Base-by-base conservation (phyloP, 2,797 vertebrate species). In the Darevskia mixta region DNA sequence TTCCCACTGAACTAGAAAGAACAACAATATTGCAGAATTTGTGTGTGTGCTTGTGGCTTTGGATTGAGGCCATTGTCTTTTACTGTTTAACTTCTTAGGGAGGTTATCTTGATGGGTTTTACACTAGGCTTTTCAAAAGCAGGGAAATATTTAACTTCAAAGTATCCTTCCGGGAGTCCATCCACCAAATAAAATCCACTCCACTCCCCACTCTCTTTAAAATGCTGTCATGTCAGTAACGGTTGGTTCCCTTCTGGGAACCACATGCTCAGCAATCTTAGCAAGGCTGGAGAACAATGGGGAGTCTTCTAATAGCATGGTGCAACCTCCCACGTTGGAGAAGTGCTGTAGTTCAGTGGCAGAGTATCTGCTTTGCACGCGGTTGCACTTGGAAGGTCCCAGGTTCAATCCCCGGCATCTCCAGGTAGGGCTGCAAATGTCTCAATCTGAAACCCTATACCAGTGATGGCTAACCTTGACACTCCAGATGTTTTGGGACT, bases 71-170 rank as follows among this genome's bases (percentile, higher is more conserved):
- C 38, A 27, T n/a, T 49, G 13, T n/a, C 43, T 27, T 55, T 83
- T 55, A 32, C 64, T 88, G 38, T 83, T 43, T 83, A 83, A 88
- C 73, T 38, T 38, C 58, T 77, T 38, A 15, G 20, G 23, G 64
- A 79, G 23, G 43, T 38, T 69, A 69, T 86, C 85, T 79, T 71
- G 76, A 76, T 82, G n/a, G n/a, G 32, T 55, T 82, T 29, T 67
- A 27, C 13, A 25, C 20, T 45, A 76, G 55, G 23, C n/a, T 87
- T 87, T 87, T 75, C 55, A 45, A 82, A 55, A 67, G 72, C 41
- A 18, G 76, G 61, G n/a, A 38, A 76, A 61, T 81, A 29, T 71
- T 69, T 80, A 79, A 79, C 77, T 58, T 61, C 32, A 29, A 73
- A 61, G 78, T 72, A 79, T 38, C 41, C 67, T 80, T 29, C 15